phyloP scores from a whole-genome alignment of 2,113 vertebrate genomes.

The Cochlearius cochlearius region DNA sequence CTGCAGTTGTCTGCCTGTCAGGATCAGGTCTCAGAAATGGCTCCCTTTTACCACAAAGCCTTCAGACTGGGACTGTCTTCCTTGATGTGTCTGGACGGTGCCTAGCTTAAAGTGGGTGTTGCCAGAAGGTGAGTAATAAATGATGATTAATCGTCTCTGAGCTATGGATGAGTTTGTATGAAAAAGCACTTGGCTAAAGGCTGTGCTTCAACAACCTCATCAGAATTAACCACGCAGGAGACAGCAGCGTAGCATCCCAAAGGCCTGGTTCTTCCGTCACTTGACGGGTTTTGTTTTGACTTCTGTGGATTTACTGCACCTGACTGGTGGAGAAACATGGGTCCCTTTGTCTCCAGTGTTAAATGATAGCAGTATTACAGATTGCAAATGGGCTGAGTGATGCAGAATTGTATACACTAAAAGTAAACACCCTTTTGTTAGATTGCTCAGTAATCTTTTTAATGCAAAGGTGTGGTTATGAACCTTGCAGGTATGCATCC shows the following conservation, averaged over 20 bases:
- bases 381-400: neutral
- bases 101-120: slow-evolving; percentile 38
- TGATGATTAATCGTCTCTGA: slow-evolving; percentile 35
- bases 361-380: neutral
- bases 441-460: neutral
- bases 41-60: neutral
- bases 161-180: slow-evolving; percentile 20
- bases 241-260: neutral
- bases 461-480: neutral
- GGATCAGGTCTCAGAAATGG: neutral
- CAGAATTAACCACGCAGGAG: neutral
- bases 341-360: neutral
- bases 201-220: slow-evolving; percentile 32
- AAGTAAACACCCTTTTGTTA: slow-evolving; percentile 14
- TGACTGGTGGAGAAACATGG: neutral
- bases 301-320: neutral
- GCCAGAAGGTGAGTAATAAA: slow-evolving; percentile 58
- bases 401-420: neutral
- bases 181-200: slow-evolving; percentile 41
- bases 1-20: neutral
- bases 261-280: neutral
- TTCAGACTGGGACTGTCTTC: neutral
- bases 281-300: neutral
- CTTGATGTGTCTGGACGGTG: neutral
- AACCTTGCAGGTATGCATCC: neutral